Evolutionary conservation across 2,797 vertebrate genomes (phyloP).

Genomic region (Myripristis murdjan): DNA sequence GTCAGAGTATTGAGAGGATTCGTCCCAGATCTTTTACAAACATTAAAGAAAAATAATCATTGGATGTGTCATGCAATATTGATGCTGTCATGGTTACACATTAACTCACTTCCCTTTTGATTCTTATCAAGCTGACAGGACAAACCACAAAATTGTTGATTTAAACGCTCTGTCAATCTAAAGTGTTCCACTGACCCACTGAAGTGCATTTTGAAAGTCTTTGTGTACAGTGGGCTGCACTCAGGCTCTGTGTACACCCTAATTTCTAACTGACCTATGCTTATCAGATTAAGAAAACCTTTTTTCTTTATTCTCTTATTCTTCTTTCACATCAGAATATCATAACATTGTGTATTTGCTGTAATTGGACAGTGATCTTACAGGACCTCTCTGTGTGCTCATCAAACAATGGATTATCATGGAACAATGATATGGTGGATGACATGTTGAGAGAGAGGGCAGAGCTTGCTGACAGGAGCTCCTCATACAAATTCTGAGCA

Average conservation of each 20-base stretch:
- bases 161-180: conserved; percentile 66
- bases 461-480: conserved; percentile 28
- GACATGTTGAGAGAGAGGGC: conserved; percentile 50
- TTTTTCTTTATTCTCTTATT: no score
- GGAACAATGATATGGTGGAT: conserved; percentile 44
- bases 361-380: conserved; percentile 63
- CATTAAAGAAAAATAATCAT: conserved; percentile 65
- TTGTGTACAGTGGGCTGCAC: conserved; percentile 57
- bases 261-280: conserved; percentile 49
- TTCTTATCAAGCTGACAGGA: conserved; percentile 73
- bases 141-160: conserved; percentile 57
- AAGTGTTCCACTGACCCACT: conserved; percentile 47
- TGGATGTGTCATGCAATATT: conserved; percentile 82
- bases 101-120: conserved; percentile 77
- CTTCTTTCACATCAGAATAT: conserved; percentile 38
- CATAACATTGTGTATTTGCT: conserved; percentile 39
- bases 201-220: conserved; percentile 64
- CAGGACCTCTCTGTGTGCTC: conserved; percentile 1
- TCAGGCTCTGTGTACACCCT: conserved; percentile 27
- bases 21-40: conserved; percentile 74
- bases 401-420: conserved; percentile 63
- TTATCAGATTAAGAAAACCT: conserved; percentile 52
- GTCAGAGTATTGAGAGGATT: conserved; percentile 58
- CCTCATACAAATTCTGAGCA: conserved; percentile 82
- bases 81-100: conserved; percentile 78